Conservation (phyloP, 1,140 invertebrate species). For the Drosophila murphyi region DNA sequence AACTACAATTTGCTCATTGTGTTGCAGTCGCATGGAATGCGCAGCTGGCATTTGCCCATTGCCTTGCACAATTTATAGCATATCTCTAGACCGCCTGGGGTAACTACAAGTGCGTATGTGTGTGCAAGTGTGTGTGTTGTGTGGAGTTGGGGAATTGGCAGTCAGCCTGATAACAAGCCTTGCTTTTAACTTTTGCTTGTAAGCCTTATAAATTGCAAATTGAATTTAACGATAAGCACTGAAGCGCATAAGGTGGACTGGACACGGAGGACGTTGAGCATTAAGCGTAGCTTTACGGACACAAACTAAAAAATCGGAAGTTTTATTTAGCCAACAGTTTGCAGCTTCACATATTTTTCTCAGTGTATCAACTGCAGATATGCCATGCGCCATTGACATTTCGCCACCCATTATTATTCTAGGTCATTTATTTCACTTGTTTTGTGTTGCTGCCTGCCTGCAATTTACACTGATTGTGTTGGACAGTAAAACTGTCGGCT, state of each 20-base stretch:
- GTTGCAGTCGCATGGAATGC: constrained; percentile 70
- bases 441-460: constrained; percentile 20
- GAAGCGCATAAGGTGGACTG: constrained; percentile 9
- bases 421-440: constrained; percentile 39
- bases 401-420: constrained; percentile 46
- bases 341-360: not conserved
- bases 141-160: not conserved
- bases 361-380: constrained; percentile 23
- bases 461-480: constrained; percentile 65
- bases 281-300: constrained; percentile 12
- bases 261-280: constrained; percentile 7
- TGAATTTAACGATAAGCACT: constrained; percentile 81
- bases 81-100: constrained; percentile 39
- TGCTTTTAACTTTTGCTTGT: constrained; percentile 44
- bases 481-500: not conserved
- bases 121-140: not conserved
- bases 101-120: constrained; percentile 11
- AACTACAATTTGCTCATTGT: constrained; percentile 44
- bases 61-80: constrained; percentile 69
- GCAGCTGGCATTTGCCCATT: constrained; percentile 57
- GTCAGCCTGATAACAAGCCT: constrained; percentile 57
- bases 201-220: constrained; percentile 83
- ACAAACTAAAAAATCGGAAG: not conserved
- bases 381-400: constrained; percentile 51
- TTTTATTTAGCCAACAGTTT: not conserved